Percentiles rank a stretch among this genome's conserved stretches.
Evolutionary conservation across 2,797 vertebrate species (phyloP).

Genomic region (Gobionotothen gibberifrons): DNA sequence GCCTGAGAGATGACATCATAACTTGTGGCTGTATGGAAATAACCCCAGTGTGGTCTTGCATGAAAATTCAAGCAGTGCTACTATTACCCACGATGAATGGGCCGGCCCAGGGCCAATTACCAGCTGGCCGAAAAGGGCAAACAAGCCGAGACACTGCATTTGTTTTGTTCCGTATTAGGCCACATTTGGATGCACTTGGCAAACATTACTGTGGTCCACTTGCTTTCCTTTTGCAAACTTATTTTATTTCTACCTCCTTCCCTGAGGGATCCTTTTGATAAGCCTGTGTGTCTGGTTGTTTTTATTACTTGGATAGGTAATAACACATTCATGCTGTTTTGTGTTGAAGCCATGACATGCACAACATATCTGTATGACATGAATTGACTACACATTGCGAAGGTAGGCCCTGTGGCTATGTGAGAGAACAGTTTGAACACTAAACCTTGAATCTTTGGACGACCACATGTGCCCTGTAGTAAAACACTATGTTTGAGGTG

Average conservation of each 20-base stretch:
- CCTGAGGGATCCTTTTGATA: conserved; percentile 34
- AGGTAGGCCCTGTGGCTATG: neutral
- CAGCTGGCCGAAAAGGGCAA: conserved; percentile 56
- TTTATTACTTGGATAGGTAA: conserved; percentile 24
- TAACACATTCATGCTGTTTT: conserved; percentile 23
- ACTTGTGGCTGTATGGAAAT: conserved; percentile 42
- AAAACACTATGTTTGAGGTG: neutral
- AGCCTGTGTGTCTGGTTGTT: conserved; percentile 13
- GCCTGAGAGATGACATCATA: conserved; percentile 33
- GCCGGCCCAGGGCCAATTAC: conserved; percentile 55
- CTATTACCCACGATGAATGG: conserved; percentile 61
- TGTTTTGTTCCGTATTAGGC: conserved; percentile 53
- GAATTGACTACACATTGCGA: conserved; percentile 5
- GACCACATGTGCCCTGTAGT: neutral
- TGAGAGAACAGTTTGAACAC: neutral
- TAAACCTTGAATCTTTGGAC: neutral
- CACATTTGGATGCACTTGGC: conserved; percentile 52
- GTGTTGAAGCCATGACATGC: conserved; percentile 19
- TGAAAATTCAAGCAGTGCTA: conserved; percentile 40
- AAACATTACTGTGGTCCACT: conserved; percentile 40
- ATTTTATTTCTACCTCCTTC: conserved; percentile 33
- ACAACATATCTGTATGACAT: conserved; percentile 24
- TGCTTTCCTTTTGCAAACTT: conserved; percentile 43
- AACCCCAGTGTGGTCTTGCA: conserved; percentile 47
- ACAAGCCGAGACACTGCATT: conserved; percentile 39